Percentiles rank a stretch among this genome's conserved stretches.
Conservation (phyloP, 2,797 vertebrate species). For the Urocyon cinereoargenteus region DNA sequence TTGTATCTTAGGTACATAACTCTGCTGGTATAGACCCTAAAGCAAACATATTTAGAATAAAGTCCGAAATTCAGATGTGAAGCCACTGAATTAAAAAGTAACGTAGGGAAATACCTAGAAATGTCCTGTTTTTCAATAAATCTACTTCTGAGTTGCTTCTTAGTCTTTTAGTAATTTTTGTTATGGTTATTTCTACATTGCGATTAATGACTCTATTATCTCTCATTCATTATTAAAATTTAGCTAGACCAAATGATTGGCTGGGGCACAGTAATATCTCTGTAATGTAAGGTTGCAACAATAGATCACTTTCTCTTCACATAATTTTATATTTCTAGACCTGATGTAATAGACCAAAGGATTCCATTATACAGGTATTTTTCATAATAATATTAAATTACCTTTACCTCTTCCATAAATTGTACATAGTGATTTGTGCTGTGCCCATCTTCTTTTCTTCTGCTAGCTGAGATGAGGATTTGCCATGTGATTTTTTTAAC, state of each 20-base stretch:
- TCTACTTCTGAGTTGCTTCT: neutral
- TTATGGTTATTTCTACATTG: neutral
- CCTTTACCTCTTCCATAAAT: slow-evolving; percentile 78
- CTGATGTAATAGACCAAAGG: slow-evolving; percentile 78
- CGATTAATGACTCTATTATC: slow-evolving; percentile 58
- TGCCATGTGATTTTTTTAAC: slow-evolving; percentile 71
- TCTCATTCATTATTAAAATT: slow-evolving; percentile 77
- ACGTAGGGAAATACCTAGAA: neutral
- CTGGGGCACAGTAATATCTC: slow-evolving; percentile 64
- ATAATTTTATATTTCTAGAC: slow-evolving; percentile 75
- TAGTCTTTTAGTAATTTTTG: slow-evolving; percentile 30
- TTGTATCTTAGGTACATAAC: neutral
- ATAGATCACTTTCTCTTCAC: slow-evolving; percentile 66
- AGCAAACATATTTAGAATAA: neutral
- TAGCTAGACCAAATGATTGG: slow-evolving; percentile 69
- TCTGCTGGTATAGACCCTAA: neutral
- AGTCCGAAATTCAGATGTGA: neutral
- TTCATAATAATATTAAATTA: slow-evolving; percentile 84
- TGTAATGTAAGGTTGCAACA: slow-evolving; percentile 62
- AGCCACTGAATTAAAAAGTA: neutral
- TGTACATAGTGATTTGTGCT: slow-evolving; percentile 71
- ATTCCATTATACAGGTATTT: slow-evolving; percentile 79
- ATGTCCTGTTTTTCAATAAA: slow-evolving; percentile 45
- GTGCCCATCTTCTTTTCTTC: slow-evolving; percentile 22
- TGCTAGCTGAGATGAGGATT: slow-evolving; percentile 71